Percentiles rank a stretch among this genome's conserved stretches.
Evolutionary conservation across 2,888 invertebrate species (phyloP).

Genomic region (Eledone cirrhosa): DNA sequence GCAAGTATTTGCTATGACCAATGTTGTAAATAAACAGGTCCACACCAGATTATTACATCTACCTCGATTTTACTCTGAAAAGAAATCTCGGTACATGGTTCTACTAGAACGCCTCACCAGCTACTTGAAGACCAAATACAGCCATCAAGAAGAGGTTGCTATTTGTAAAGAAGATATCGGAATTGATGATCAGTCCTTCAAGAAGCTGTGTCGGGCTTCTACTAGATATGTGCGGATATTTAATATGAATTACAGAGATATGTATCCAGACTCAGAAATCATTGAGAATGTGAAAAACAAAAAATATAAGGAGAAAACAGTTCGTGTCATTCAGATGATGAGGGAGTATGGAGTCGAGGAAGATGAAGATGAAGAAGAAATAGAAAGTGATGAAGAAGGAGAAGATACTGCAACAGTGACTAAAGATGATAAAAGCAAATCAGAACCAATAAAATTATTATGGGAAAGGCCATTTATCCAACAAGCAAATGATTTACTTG

Average conservation of each 20-base stretch:
- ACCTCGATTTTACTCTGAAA: slow-evolving; percentile 71
- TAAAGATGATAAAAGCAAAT: neutral
- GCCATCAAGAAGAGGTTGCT: slow-evolving; percentile 70
- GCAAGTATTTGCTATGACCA: slow-evolving; percentile 67
- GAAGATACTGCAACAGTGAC: slow-evolving; percentile 21
- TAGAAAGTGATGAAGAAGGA: slow-evolving; percentile 36
- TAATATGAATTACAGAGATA: slow-evolving; percentile 69
- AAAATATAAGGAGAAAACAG: slow-evolving; percentile 68
- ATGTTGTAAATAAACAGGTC: slow-evolving; percentile 34
- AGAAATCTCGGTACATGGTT: slow-evolving; percentile 70
- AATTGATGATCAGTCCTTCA: slow-evolving; percentile 47
- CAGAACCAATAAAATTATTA: neutral
- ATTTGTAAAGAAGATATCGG: slow-evolving; percentile 70
- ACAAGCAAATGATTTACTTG: slow-evolving; percentile 13
- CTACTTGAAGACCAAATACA: slow-evolving; percentile 71
- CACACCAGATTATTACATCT: slow-evolving; percentile 59
- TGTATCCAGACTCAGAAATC: slow-evolving; percentile 72
- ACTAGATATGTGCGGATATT: slow-evolving; percentile 43
- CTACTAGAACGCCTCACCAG: slow-evolving; percentile 68
- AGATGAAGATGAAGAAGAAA: slow-evolving; percentile 34
- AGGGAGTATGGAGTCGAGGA: slow-evolving; percentile 40
- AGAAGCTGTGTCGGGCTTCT: slow-evolving; percentile 42
- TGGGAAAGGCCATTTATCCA: slow-evolving; percentile 20
- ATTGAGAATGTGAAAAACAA: slow-evolving; percentile 69
- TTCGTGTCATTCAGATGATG: slow-evolving; percentile 67